Conservation (phyloP, 2,113 vertebrate species). For the Thalassarche chlororhynchos region DNA sequence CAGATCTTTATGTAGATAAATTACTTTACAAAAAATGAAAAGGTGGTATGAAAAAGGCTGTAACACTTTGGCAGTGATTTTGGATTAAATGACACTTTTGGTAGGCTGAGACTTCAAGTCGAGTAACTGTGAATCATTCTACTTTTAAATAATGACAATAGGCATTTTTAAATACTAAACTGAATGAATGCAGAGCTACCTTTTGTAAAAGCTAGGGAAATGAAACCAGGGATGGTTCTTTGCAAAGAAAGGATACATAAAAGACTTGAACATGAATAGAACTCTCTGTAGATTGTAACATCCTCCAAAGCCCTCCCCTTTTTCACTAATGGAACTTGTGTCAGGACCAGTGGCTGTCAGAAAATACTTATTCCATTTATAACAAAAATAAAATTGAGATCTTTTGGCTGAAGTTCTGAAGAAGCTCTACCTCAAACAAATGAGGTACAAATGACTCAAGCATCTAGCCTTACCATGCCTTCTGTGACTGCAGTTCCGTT, state of each 20-base stretch:
- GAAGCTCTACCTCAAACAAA: background rate
- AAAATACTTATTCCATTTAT: background rate
- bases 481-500: slow-evolving; percentile 3
- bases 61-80: background rate
- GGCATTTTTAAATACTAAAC: background rate
- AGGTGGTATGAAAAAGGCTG: background rate
- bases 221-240: background rate
- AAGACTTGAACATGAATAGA: background rate
- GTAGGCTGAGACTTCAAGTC: background rate
- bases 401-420: background rate
- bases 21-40: background rate
- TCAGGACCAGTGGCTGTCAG: background rate
- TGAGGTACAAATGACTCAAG: background rate
- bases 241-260: background rate
- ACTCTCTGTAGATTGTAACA: background rate
- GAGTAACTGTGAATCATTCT: background rate
- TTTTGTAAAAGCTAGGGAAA: background rate
- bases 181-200: background rate
- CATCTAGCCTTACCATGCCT: slow-evolving; percentile 53
- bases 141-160: background rate
- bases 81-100: background rate
- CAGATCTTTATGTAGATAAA: background rate
- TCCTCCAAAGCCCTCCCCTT: background rate
- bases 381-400: background rate
- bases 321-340: background rate